Conservation (phyloP, 2,797 vertebrate species). For the Anguilla anguilla region DNA sequence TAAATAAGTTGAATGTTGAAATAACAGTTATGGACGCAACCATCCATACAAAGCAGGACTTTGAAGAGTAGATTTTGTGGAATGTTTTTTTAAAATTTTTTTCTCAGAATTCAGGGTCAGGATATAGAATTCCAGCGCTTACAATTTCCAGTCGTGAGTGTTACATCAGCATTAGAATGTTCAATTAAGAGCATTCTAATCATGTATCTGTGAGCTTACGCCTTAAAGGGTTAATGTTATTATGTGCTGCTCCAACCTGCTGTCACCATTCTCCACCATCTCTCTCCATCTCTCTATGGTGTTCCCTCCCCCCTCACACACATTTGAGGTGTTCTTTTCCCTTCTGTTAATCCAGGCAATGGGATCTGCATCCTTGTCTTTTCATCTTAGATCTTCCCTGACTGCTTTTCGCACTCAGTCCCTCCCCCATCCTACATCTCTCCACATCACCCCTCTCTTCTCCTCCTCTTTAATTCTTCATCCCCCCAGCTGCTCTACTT, state of each 20-base stretch:
- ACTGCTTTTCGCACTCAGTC: background rate
- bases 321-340: slow-evolving; percentile 59
- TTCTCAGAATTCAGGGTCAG: no score
- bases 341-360: slow-evolving; percentile 32
- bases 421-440: slow-evolving; percentile 42
- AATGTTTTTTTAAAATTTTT: no score
- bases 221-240: background rate
- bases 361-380: slow-evolving; percentile 2
- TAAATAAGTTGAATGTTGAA: background rate
- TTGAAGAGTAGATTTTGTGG: no score
- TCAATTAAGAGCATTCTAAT: no score
- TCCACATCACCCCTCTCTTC: background rate
- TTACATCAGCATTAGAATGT: no score
- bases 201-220: no score
- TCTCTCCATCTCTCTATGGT: background rate
- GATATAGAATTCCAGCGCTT: no score
- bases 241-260: background rate
- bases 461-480: slow-evolving; percentile 6
- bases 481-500: slow-evolving; percentile 52
- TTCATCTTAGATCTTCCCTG: slow-evolving; percentile 11
- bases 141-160: no score
- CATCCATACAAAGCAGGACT: background rate
- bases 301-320: background rate
- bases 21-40: background rate
- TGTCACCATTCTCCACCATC: background rate